Conservation (phyloP, 2,888 invertebrate genomes). For the Polyommatus iphigenia region DNA sequence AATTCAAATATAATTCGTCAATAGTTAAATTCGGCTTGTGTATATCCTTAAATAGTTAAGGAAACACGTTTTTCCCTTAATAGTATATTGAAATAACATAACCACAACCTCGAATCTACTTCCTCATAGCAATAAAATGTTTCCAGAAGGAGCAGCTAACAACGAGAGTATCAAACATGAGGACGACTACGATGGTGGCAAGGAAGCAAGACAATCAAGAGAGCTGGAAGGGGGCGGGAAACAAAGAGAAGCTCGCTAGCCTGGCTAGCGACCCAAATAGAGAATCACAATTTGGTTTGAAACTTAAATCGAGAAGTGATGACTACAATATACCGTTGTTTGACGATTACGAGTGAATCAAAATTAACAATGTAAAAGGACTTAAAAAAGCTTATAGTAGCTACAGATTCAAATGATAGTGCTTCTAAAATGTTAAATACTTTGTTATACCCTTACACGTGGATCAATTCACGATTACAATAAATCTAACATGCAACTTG, state of each 20-base stretch:
- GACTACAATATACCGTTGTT: constrained; percentile 67
- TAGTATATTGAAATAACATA: neutral
- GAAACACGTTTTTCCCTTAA: neutral
- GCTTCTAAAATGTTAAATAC: neutral
- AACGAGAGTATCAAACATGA: constrained; percentile 57
- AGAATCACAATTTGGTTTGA: constrained; percentile 64
- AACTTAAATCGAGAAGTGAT: constrained; percentile 63
- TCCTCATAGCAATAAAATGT: constrained; percentile 18
- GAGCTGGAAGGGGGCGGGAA: constrained; percentile 55
- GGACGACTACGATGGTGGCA: constrained; percentile 52
- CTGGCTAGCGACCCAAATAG: constrained; percentile 57
- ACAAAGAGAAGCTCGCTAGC: constrained; percentile 48
- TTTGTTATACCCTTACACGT: neutral
- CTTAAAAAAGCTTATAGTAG: neutral
- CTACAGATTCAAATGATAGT: neutral
- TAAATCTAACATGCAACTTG: neutral
- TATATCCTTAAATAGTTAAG: neutral
- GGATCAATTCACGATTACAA: neutral
- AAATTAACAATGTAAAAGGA: constrained; percentile 23
- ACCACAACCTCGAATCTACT: neutral
- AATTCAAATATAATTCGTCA: neutral
- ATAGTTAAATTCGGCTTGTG: neutral
- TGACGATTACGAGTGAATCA: constrained; percentile 58
- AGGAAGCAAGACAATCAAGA: constrained; percentile 53
- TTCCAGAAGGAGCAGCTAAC: constrained; percentile 65